Base-by-base conservation (phyloP, 2,888 invertebrate species). In the Lasioglossum vierecki region DNA sequence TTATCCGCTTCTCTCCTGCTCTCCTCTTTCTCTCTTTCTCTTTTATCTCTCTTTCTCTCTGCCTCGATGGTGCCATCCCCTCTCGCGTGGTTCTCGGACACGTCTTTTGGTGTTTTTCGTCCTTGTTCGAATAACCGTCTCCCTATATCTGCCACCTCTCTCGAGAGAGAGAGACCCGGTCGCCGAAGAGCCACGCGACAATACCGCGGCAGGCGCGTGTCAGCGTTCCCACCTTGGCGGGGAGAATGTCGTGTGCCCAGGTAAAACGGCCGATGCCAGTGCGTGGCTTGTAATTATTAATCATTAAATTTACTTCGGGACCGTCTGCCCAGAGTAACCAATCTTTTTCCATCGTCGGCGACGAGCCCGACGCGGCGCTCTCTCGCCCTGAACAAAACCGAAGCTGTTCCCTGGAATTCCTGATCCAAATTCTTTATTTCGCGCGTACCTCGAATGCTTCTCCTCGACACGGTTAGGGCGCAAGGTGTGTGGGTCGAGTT, bases 121-220 rank as follows among this genome's bases (percentile, higher is more conserved):
- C 79, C 71, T 63, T 57, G 39, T 79, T 57, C 57, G 13, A 9
- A 22, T 11, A 13, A 15, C 30, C 11, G 13, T 6, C 44, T 26
- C 8, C n/a, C n/a, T 44, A 39, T 68, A 41, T 76, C 63, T 60
- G 18, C 71, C 49, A 39, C 74, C 80, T 49, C 57, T 26, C 26
- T 86, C 77, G 60, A 70, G 8, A 73, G 85, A 73, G 85, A 80
- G 86, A 68, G 81, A 74, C 63, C 77, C 63, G 30, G 22, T 63
- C 63, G 30, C 63, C 63, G 63, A 30, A 68, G 79, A 78, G 92
- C 91, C 91, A 92, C 91, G 91, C 92, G 91, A 91, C 92, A 89
- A 89, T 89, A 90, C 88, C 89, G 89, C 89, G 92, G 84, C 88
- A 85, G 92, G 89, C 92, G 92, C 90, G 89, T 91, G 91, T 90